Evolutionary conservation across 2,888 invertebrate species (phyloP).

Genomic region (Pyrocoelia pectoralis): DNA sequence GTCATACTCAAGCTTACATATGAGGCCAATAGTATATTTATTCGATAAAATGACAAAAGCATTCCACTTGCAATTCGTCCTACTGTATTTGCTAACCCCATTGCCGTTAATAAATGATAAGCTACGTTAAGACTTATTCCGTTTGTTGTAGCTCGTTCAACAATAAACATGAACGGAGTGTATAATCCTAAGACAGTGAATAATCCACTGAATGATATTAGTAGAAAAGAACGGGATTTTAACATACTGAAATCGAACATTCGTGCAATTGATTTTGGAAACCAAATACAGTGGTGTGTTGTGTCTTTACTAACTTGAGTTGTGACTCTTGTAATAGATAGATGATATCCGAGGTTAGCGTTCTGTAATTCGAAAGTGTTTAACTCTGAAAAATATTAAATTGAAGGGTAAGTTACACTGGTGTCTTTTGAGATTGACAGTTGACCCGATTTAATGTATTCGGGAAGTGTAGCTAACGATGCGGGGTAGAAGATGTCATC

Average conservation of each 20-base stretch:
- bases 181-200: conserved; percentile 80
- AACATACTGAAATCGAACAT: conserved; percentile 53
- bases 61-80: conserved; percentile 74
- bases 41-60: conserved; percentile 64
- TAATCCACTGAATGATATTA: conserved; percentile 63
- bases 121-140: conserved; percentile 60
- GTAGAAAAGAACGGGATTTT: conserved; percentile 51
- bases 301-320: conserved; percentile 59
- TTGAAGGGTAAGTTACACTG: too few relatives aligned
- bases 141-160: conserved; percentile 61
- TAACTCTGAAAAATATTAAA: too few relatives aligned
- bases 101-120: conserved; percentile 69
- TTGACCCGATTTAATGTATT: conserved; percentile 58
- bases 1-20: conserved; percentile 64
- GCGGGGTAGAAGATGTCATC: conserved; percentile 76
- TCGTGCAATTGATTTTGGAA: conserved; percentile 51
- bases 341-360: conserved; percentile 63
- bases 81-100: conserved; percentile 78
- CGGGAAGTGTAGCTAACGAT: conserved; percentile 36
- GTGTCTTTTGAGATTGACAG: neutral
- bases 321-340: conserved; percentile 65
- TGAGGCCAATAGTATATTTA: conserved; percentile 71
- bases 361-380: conserved; percentile 50
- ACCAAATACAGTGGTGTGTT: conserved; percentile 58
- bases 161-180: conserved; percentile 78